These are phyloP conservation scores for Cyclopterus lumpus DNA, from an alignment of 2,797 vertebrate genomes.

Conservation along the genomic window DNA sequence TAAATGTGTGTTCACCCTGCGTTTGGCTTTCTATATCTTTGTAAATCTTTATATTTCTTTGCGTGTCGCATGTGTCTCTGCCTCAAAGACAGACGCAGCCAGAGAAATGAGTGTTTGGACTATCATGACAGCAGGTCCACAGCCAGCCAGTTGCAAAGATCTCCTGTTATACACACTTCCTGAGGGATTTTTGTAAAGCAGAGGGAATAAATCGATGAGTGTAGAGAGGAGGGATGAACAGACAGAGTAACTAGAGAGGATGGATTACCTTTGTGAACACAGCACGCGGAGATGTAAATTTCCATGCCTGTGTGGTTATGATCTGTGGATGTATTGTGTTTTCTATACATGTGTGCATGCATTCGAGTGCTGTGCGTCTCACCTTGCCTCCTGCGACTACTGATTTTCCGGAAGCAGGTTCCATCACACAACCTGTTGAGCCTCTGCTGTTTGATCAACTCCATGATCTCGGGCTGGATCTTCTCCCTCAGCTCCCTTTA, in stretches of 20 bases:
- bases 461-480: slow-evolving; percentile 99
- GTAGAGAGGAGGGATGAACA: slow-evolving; percentile 18
- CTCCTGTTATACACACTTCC: slow-evolving; percentile 30
- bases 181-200: slow-evolving; percentile 32
- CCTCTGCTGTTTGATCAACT: slow-evolving; percentile 98
- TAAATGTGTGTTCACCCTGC: not conserved
- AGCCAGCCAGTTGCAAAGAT: slow-evolving; percentile 42
- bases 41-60: slow-evolving; percentile 3
- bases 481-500: slow-evolving; percentile 98
- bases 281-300: not conserved
- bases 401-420: slow-evolving; percentile 99
- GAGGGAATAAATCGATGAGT: slow-evolving; percentile 28
- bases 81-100: slow-evolving; percentile 26
- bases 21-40: not conserved
- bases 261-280: slow-evolving; percentile 2
- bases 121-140: slow-evolving; percentile 19
- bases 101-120: slow-evolving; percentile 26
- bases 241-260: slow-evolving; percentile 4
- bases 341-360: not conserved
- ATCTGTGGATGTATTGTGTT: not conserved
- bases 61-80: slow-evolving; percentile 8
- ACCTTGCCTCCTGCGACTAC: slow-evolving; percentile 97
- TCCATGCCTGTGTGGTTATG: not conserved
- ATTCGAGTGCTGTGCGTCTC: slow-evolving; percentile 34
- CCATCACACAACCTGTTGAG: slow-evolving; percentile 98